phyloP scores from a whole-genome alignment of 1,140 invertebrate genomes.

The Drosophila miranda region DNA sequence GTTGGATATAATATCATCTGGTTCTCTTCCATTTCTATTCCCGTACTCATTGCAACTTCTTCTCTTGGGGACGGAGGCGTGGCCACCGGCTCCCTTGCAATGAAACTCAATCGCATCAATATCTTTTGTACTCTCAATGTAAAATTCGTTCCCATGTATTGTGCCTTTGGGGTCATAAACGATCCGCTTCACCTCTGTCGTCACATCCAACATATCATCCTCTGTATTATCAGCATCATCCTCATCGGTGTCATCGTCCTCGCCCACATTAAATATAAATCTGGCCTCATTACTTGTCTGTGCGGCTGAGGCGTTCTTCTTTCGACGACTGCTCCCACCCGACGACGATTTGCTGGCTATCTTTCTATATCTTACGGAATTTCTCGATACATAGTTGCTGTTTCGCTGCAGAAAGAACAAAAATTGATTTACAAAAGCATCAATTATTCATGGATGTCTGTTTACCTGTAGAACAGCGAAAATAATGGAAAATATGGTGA shows the following conservation, averaged over 20 bases:
- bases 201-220: constrained; percentile 31
- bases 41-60: constrained; percentile 23
- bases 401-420: constrained; percentile 46
- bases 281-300: constrained; percentile 51
- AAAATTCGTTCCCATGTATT: constrained; percentile 71
- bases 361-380: constrained; percentile 66
- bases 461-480: constrained; percentile 87
- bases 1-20: constrained; percentile 24
- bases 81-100: constrained; percentile 16
- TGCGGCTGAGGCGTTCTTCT: background rate
- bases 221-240: constrained; percentile 52
- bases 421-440: background rate
- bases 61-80: constrained; percentile 5
- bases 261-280: constrained; percentile 69
- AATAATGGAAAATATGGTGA: constrained; percentile 86
- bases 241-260: constrained; percentile 57
- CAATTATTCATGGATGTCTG: background rate
- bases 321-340: constrained; percentile 9
- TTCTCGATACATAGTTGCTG: constrained; percentile 62
- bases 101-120: constrained; percentile 78
- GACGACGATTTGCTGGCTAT: constrained; percentile 45
- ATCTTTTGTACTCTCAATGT: constrained; percentile 75
- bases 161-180: constrained; percentile 55
- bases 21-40: constrained; percentile 11
- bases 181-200: constrained; percentile 31